Evolutionary conservation across 2,888 invertebrate species (phyloP), one percentile per base, ranked within the genome.

Genomic region (Erpobdella octoculata): DNA sequence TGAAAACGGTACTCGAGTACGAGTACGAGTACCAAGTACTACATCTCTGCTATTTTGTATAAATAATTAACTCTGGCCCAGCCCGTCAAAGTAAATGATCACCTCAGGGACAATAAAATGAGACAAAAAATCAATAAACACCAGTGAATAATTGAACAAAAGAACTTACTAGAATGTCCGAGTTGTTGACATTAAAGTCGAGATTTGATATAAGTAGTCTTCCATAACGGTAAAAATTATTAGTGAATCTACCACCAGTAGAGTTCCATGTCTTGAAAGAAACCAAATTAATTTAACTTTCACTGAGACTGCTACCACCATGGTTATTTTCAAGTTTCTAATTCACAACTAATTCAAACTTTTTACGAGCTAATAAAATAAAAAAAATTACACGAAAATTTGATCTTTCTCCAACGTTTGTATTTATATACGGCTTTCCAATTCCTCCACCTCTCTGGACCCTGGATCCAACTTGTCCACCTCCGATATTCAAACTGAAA

Each of bases 121-220:
- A 46, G 21, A 21, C 21, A 2, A 46, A n/a, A 46, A 46, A 2
- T 48, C 18, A 48, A 3, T 21, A 53, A n/a, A 53, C 21, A 9
- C 21, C 8, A 18, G 28, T 21, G 5, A 25, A 21, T n/a, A n/a
- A n/a, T n/a, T n/a, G n/a, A n/a, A n/a, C n/a, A n/a, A n/a, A n/a
- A n/a, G 6, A 53, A 53, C 53, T 36, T 36, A 67, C 67, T 18
- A 25, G 37, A 18, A 67, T 67, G 46, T 67, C 67, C n/a, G 67
- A 37, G 46, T 67, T 67, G 25, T 37, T 67, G 38, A 67, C 67
- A 33, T 46, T 67, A 31, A 38, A 67, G 28, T 67, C 67, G 9
- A 67, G 67, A 41, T 67, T 67, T 15, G 67, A 67, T 37, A 67
- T 67, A 33, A 28, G 67, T 4, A 67, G 33, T 46, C 46, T 67